These are phyloP conservation scores for Tricholauxania praeusta DNA, from an alignment of 2,888 invertebrate species.

Conservation along the genomic window DNA sequence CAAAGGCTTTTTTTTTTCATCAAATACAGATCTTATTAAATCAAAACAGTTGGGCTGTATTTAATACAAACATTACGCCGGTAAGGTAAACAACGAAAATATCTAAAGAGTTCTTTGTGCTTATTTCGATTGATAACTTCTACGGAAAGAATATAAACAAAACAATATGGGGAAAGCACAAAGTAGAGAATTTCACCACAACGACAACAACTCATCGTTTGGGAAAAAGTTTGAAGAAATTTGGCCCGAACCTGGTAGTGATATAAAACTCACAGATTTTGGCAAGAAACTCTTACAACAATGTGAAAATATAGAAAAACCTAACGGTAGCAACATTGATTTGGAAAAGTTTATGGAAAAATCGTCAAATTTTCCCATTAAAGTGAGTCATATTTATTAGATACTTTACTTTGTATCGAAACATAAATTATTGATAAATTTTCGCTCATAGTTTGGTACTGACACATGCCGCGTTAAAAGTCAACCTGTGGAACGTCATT, in stretches of 20 bases:
- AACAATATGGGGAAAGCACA: too few relatives aligned
- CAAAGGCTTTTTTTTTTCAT: too few relatives aligned
- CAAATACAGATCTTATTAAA: too few relatives aligned
- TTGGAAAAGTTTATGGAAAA: constrained; percentile 39
- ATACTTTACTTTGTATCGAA: too few relatives aligned
- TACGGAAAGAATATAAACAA: too few relatives aligned
- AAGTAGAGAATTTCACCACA: too few relatives aligned
- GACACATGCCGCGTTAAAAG: constrained; percentile 56
- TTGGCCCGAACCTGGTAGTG: constrained; percentile 44
- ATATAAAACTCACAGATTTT: constrained; percentile 41
- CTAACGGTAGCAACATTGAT: constrained; percentile 36
- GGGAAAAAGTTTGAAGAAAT: constrained; percentile 44
- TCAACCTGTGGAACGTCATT: constrained; percentile 52
- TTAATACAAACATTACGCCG: too few relatives aligned
- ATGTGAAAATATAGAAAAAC: constrained; percentile 39
- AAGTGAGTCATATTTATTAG: constrained; percentile 35
- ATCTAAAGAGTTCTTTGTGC: too few relatives aligned
- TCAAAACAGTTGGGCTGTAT: too few relatives aligned
- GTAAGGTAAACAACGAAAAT: too few relatives aligned
- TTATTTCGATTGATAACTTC: too few relatives aligned
- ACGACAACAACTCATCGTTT: constrained; percentile 29
- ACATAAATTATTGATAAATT: neutral
- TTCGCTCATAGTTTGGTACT: constrained; percentile 56
- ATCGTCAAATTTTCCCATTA: constrained; percentile 43
- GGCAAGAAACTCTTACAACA: constrained; percentile 39